Base-by-base conservation (phyloP, 2,113 vertebrate species). In the Rhinopithecus roxellana region DNA sequence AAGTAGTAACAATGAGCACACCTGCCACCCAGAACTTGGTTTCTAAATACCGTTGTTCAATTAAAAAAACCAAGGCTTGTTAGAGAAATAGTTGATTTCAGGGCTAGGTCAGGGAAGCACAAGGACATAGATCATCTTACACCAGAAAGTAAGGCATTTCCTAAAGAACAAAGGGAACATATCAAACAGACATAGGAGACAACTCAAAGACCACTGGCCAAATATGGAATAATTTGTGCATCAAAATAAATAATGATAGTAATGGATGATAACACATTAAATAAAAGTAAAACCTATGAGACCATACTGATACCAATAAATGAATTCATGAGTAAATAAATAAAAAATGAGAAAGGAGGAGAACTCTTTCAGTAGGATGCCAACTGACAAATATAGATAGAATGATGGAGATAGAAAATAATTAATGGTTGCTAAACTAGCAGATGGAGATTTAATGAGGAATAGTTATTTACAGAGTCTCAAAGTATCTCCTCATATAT, bases 281-380 rank as follows among this genome's bases (percentile, higher is more conserved):
- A 57, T 91, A 95, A 93, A 91, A 79, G 43, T 93, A 95, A 93
- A 83, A 48, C 90, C 27, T 96, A 18, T 48, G 50, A 85, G 64
- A 13, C n/a, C 32, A 84, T 57, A 59, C 59, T 74, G 83, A 38
- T 67, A 67, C 78, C 69, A 96, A 84, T 79, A 61, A 89, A 77
- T 40, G 11, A 78, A 87, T 48, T 35, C 45, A 48, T 40, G 32
- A 92, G 8, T 67, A 80, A 89, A 92, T 67, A 80, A 89, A 92
- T 80, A 23, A 86, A 80, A 92, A 92, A 92, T 91, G 57, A 90
- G 45, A 61, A 79, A 67, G 25, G 52, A 77, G 8, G 27, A 67
- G 43, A 38, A 25, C 52, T 95, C 59, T 96, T 93, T 93, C 25
- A 95, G 30, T 82, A 72, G 25, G 40, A 93, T 87, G 52, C 40